These are phyloP conservation scores for Plecturocebus donacophilus DNA, from an alignment of 2,113 vertebrate species.

Conservation along the genomic window DNA sequence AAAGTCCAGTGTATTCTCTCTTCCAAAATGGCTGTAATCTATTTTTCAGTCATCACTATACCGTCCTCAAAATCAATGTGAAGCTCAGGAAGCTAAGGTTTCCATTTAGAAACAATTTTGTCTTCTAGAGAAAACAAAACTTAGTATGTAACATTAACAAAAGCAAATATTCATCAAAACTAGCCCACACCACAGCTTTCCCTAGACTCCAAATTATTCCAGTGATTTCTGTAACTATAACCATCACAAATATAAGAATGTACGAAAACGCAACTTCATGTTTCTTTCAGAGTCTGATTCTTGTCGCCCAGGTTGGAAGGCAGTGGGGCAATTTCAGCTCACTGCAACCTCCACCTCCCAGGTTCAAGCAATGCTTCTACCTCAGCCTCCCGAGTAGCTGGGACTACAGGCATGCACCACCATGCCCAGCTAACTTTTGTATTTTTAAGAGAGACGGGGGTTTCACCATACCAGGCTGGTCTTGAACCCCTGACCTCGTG, in stretches of 20 bases:
- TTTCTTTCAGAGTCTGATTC: background rate
- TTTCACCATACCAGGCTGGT: too few relatives aligned
- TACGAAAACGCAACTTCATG: background rate
- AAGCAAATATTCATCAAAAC: background rate
- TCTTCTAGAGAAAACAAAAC: slow-evolving; percentile 42
- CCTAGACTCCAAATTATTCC: background rate
- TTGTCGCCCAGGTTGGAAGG: too few relatives aligned
- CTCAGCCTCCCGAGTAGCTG: too few relatives aligned
- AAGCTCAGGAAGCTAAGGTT: slow-evolving; percentile 1
- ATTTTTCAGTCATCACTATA: slow-evolving; percentile 46
- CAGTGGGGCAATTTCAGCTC: too few relatives aligned
- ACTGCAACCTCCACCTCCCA: too few relatives aligned
- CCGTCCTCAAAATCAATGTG: slow-evolving; percentile 18
- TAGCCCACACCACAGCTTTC: background rate
- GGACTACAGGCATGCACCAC: too few relatives aligned
- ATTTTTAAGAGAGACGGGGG: too few relatives aligned
- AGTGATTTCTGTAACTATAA: background rate
- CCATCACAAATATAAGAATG: background rate
- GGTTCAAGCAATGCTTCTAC: too few relatives aligned
- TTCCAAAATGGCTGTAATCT: slow-evolving; percentile 44
- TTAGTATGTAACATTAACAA: slow-evolving; percentile 24
- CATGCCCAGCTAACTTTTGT: too few relatives aligned
- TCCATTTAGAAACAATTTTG: background rate
- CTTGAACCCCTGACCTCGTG: too few relatives aligned
- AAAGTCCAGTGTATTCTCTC: slow-evolving; percentile 23